phyloP scores from a whole-genome alignment of 2,113 vertebrate genomes.

The Sarotherodon lohbergeri region DNA sequence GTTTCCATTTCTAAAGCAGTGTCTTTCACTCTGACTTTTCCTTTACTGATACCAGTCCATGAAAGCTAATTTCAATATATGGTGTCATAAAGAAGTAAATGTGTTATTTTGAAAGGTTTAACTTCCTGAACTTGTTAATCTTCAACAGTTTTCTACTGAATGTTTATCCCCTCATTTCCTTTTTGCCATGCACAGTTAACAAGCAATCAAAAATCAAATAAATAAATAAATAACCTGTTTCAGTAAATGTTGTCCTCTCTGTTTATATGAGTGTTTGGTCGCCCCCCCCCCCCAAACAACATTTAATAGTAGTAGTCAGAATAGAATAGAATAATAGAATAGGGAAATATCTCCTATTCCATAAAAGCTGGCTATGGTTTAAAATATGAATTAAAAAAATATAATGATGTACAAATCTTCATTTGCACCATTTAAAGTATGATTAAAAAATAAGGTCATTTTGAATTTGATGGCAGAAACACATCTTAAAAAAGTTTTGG shows the following conservation, averaged over 20 bases:
- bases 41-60: neutral
- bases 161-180: neutral
- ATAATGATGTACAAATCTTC: accelerated
- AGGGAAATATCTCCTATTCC: neutral
- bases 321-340: neutral
- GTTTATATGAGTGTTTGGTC: neutral
- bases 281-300: neutral
- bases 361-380: neutral
- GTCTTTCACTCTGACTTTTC: neutral
- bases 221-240: neutral
- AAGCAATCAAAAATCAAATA: neutral
- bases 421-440: neutral
- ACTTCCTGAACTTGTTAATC: neutral
- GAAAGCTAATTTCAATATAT: neutral
- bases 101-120: neutral
- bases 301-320: neutral
- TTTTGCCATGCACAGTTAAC: neutral
- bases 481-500: neutral
- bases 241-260: neutral
- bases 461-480: neutral
- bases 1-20: neutral
- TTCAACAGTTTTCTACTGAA: neutral
- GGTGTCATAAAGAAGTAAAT: neutral
- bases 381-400: neutral
- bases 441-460: neutral